phyloP scores from a whole-genome alignment of 2,797 vertebrate genomes.

The Anabacerthia variegaticeps region DNA sequence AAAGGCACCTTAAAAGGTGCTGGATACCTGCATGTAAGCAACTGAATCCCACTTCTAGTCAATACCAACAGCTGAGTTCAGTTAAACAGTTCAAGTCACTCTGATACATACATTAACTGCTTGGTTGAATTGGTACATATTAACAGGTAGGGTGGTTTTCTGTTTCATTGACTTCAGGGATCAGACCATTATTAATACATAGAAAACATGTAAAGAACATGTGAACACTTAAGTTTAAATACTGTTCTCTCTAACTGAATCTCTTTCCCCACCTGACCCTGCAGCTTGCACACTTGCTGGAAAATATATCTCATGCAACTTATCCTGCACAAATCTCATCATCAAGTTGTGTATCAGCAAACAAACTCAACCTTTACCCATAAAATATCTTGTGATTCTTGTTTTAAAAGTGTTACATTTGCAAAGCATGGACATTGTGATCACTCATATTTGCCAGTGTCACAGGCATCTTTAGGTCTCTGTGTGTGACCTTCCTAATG shows the following conservation, averaged over 20 bases:
- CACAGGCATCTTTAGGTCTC: not conserved
- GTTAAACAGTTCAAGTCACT: not conserved
- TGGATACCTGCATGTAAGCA: accelerated
- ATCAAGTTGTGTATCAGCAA: not conserved
- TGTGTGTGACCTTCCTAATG: not conserved
- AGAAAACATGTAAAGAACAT: not conserved
- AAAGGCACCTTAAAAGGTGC: not conserved
- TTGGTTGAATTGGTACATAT: not conserved
- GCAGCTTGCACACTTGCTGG: not conserved
- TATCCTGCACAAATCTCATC: not conserved
- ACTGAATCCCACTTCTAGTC: not conserved
- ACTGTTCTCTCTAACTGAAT: not conserved
- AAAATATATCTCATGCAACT: not conserved
- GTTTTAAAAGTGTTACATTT: not conserved
- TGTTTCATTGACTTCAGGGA: not conserved
- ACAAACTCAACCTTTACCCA: not conserved
- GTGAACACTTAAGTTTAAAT: not conserved
- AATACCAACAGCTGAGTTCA: not conserved
- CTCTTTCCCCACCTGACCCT: not conserved
- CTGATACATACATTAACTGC: not conserved
- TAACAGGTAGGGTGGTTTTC: not conserved
- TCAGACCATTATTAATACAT: not conserved
- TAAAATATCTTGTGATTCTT: not conserved
- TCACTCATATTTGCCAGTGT: not conserved
- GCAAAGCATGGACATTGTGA: not conserved